Evolutionary conservation across 2,797 vertebrate species (phyloP).

Genomic region (Gobionotothen gibberifrons): DNA sequence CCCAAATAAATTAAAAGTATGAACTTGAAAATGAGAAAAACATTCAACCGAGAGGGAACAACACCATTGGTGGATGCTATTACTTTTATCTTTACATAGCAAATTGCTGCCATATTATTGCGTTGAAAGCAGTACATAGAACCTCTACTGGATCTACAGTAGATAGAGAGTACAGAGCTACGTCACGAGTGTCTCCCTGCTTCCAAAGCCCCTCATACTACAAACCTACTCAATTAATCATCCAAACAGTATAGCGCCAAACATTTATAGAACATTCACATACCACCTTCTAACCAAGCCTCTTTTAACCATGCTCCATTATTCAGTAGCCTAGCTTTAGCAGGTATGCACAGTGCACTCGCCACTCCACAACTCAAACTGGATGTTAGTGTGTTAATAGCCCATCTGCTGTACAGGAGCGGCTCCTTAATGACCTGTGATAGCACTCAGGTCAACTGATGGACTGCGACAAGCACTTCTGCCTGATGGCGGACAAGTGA

Average conservation of each 20-base stretch:
- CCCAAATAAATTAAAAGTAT: no score
- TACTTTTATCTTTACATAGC: no score
- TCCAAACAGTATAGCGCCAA: slow-evolving; percentile 44
- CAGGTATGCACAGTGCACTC: slow-evolving; percentile 38
- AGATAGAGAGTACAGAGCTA: slow-evolving; percentile 1
- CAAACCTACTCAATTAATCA: slow-evolving; percentile 74
- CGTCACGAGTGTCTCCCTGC: slow-evolving; percentile 36
- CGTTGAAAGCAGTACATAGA: no score
- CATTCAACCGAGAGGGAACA: no score
- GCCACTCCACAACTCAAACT: slow-evolving; percentile 40
- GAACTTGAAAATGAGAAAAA: no score
- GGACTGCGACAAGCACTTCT: slow-evolving; percentile 30
- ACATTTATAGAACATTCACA: slow-evolving; percentile 59
- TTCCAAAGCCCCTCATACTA: slow-evolving; percentile 36
- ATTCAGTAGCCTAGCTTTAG: slow-evolving; percentile 65
- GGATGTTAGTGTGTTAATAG: slow-evolving; percentile 49
- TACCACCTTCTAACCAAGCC: slow-evolving; percentile 43
- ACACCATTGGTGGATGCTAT: no score
- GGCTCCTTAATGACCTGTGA: slow-evolving; percentile 58
- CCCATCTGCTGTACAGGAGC: slow-evolving; percentile 16
- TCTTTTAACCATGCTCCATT: slow-evolving; percentile 68
- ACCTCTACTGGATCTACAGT: not conserved
- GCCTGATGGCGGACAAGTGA: slow-evolving; percentile 17
- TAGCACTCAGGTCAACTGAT: slow-evolving; percentile 46
- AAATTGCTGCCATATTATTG: no score